A percentile compares a stretch with the other conserved stretches of the same genome.
Conservation (phyloP, 2,888 invertebrate species). For the Ormyrus rosae region DNA sequence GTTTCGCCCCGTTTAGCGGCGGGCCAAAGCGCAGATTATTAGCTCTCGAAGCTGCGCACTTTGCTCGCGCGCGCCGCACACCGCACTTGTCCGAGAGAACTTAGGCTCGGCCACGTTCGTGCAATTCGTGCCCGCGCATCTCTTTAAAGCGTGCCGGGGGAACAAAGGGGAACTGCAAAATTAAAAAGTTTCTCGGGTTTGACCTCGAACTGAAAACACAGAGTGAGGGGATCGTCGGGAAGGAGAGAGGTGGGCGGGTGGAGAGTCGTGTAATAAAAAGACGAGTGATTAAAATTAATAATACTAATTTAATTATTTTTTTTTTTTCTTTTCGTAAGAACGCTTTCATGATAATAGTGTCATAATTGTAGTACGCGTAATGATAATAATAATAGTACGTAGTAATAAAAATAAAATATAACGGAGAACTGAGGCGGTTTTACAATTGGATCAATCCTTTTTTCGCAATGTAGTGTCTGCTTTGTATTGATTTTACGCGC, state of each 20-base stretch:
- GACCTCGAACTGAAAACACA: no score
- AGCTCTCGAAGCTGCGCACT: not conserved
- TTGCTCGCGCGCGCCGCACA: not conserved
- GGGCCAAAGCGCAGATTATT: conserved; percentile 5
- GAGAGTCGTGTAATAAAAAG: conserved; percentile 43
- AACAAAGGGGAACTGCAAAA: conserved; percentile 24
- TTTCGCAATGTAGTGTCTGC: not conserved
- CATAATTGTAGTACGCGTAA: conserved; percentile 52
- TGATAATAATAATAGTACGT: conserved; percentile 46
- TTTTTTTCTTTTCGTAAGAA: conserved; percentile 52
- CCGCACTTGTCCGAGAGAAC: conserved; percentile 1
- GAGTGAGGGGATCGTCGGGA: no score
- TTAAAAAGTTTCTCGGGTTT: not conserved
- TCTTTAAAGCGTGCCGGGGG: conserved; percentile 28
- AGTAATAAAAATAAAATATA: conserved; percentile 54
- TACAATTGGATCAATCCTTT: not conserved
- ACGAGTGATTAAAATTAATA: conserved; percentile 51
- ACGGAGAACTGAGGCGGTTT: not conserved
- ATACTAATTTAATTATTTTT: conserved; percentile 57
- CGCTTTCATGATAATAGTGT: conserved; percentile 56
- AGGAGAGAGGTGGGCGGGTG: not conserved
- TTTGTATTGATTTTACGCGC: conserved; percentile 2
- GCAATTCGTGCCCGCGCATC: conserved; percentile 51
- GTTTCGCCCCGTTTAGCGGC: no score
- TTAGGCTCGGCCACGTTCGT: conserved; percentile 52